These are phyloP conservation scores for Poecilus cupreus DNA, from an alignment of 2,888 invertebrate genomes.

Conservation along the genomic window DNA sequence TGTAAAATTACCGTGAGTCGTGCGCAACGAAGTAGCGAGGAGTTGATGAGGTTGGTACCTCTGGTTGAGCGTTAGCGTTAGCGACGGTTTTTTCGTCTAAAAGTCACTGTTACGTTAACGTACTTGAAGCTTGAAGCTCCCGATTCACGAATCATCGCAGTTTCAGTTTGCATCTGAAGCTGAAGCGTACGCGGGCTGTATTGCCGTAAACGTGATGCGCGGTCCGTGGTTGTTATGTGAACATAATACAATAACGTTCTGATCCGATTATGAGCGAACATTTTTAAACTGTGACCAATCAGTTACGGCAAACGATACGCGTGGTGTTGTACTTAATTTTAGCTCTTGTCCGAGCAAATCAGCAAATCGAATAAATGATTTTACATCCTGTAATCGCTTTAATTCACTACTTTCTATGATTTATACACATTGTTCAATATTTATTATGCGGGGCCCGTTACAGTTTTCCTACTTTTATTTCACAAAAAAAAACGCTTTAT, in stretches of 20 bases:
- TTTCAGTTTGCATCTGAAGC: background rate
- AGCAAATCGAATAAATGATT: slow-evolving; percentile 1
- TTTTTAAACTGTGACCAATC: slow-evolving; percentile 38
- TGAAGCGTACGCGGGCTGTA: background rate
- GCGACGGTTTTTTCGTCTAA: slow-evolving; percentile 1
- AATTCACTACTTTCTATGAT: background rate
- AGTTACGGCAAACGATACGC: slow-evolving; percentile 32
- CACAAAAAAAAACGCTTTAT: too few relatives aligned
- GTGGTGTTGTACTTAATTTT: slow-evolving; percentile 19
- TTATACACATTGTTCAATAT: background rate
- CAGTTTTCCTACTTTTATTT: too few relatives aligned
- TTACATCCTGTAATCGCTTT: slow-evolving; percentile 15
- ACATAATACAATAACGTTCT: slow-evolving; percentile 38
- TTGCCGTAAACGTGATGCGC: background rate
- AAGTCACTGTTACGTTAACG: background rate
- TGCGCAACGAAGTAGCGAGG: background rate
- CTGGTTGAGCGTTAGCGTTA: too few relatives aligned
- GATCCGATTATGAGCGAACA: slow-evolving; percentile 43
- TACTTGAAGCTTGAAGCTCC: background rate
- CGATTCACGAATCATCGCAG: background rate
- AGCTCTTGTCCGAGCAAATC: slow-evolving; percentile 18
- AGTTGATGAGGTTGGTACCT: too few relatives aligned
- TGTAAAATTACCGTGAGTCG: background rate
- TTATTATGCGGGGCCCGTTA: background rate
- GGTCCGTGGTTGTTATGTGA: slow-evolving; percentile 3